Base-by-base conservation (phyloP, 1,140 invertebrate genomes). In the Chionoecetes opilio region DNA sequence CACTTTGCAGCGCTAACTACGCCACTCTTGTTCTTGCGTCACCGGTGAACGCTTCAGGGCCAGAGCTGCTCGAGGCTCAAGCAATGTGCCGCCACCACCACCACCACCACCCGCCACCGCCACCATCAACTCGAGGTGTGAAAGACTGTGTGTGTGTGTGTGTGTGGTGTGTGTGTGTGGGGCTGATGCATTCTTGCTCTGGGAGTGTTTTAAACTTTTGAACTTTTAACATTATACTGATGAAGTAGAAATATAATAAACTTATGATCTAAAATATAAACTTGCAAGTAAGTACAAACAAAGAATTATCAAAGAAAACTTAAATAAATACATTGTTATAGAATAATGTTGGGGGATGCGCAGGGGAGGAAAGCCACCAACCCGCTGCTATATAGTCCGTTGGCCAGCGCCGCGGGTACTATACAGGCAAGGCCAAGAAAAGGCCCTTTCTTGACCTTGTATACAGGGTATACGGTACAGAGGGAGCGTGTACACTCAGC, bases 311-410 rank as follows among this genome's bases (percentile, higher is more conserved):
- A 41, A 41, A 53, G 26, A 31, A 90, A 90, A 90, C 41, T 90
- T n/a, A 90, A 90, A 90, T 90, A 90, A 90, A 90, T 90, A 90
- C 88, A 53, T 17, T n/a, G 32, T 53, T 53, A 53, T 53, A 53
- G 46, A 53, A 14, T 14, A 53, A 53, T 53, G 46, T 53, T 53
- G 53, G 41, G n/a, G n/a, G 14, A 53, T 29, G 88, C n/a, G 38
- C 29, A 17, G 41, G 53, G 41, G 41, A 6, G 87, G 37, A 5
- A 17, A 32, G 38, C n/a, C 88, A 90, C 17, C 29, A 8, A 6
- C 14, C 3, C 26, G 32, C 31, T 17, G 31, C n/a, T 53, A 3
- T 21, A 3, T 21, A 26, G 53, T 87, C 37, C 32, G n/a, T n/a
- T 8, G 14, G 26, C 38, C 32, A n/a, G 53, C 88, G 38, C 2